phyloP scores from a whole-genome alignment of 2,797 vertebrate genomes.

The Carduelis carduelis region DNA sequence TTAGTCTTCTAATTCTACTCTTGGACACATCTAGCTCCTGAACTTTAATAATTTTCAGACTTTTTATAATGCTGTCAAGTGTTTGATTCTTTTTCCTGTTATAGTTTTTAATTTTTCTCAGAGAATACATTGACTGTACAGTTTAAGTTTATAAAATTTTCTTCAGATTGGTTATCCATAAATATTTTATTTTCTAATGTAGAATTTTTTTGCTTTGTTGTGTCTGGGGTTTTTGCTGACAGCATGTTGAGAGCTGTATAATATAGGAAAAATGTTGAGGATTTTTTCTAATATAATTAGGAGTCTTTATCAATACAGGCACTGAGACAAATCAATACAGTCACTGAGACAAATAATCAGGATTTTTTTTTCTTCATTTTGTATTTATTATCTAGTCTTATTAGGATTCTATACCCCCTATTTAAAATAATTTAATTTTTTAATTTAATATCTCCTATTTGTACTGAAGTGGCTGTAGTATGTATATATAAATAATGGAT shows the following conservation, averaged over 20 bases:
- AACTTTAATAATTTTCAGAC: neutral
- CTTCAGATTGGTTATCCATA: neutral
- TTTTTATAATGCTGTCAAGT: neutral
- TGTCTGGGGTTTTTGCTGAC: neutral
- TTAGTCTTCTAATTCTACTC: neutral
- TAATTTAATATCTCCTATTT: neutral
- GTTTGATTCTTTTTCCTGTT: neutral
- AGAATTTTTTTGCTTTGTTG: neutral
- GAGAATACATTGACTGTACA: neutral
- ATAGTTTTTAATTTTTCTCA: neutral
- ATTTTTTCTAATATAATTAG: neutral
- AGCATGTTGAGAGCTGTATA: accelerated
- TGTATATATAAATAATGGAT: neutral
- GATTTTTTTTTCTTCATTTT: neutral
- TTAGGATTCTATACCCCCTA: neutral
- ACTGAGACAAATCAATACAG: neutral
- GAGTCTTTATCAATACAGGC: neutral
- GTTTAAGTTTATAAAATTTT: neutral
- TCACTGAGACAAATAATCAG: neutral
- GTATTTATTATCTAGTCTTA: neutral
- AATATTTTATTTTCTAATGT: neutral
- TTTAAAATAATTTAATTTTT: neutral
- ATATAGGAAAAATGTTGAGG: neutral
- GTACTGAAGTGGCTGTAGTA: neutral
- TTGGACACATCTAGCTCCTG: neutral